Evolutionary conservation across 2,888 invertebrate genomes (phyloP).

Genomic region (Heliconius ethilla): DNA sequence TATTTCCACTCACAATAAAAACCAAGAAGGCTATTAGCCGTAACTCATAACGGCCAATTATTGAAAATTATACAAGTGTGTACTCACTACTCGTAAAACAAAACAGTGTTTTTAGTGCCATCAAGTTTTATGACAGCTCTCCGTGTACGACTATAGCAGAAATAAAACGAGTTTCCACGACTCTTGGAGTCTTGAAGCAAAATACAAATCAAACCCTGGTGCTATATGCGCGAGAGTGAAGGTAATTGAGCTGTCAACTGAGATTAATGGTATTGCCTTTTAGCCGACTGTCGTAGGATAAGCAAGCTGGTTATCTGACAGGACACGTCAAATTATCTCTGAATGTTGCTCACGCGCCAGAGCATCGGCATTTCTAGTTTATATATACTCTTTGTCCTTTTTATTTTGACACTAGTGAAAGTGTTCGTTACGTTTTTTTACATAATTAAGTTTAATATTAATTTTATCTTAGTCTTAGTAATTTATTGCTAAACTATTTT

Average conservation of each 20-base stretch:
- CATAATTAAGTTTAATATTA: too few species aligned
- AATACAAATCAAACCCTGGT: constrained; percentile 57
- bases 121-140: constrained; percentile 41
- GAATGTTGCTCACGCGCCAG: constrained; percentile 48
- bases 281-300: constrained; percentile 53
- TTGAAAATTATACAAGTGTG: constrained; percentile 21
- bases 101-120: constrained; percentile 30
- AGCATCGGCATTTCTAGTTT: constrained; percentile 47
- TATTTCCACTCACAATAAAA: constrained; percentile 11
- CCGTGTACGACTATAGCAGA: constrained; percentile 19
- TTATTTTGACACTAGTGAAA: constrained; percentile 1
- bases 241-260: constrained; percentile 75
- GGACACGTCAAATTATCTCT: constrained; percentile 61
- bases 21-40: constrained; percentile 7
- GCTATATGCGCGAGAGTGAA: constrained; percentile 50
- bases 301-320: constrained; percentile 46
- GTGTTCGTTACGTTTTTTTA: background rate
- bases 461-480: too few species aligned
- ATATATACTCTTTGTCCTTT: constrained; percentile 33
- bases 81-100: constrained; percentile 30
- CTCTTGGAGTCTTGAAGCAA: constrained; percentile 36
- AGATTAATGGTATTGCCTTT: constrained; percentile 68
- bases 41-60: constrained; percentile 15
- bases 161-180: constrained; percentile 21
- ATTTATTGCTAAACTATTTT: too few species aligned